Base-by-base conservation (phyloP, 1,140 invertebrate genomes). In the Hylyphantes graminicola region DNA sequence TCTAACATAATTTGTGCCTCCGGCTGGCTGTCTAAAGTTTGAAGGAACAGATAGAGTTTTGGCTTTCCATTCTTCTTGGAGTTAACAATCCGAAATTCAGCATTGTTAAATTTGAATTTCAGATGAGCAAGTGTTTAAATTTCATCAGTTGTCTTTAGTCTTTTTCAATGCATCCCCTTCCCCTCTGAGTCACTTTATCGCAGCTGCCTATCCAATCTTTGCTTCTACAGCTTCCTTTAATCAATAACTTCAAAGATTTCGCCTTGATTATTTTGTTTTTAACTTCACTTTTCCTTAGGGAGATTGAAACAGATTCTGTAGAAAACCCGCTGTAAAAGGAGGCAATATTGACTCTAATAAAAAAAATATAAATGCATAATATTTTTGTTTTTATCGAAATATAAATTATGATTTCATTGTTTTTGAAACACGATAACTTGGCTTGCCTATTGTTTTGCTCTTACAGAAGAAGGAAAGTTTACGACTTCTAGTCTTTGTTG, bases 91-190 rank as follows among this genome's bases (percentile, higher is more conserved):
- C 65, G 63, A 78, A 78, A 78, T 78, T 78, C 76, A 67, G 63
- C 76, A 78, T 78, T 78, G 76, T 59, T 70, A 68, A 80, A 80
- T 80, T 80, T 80, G 77, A 80, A 80, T 80, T 80, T 80, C 77
- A 80, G 65, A 80, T 80, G 77, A 80, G 77, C 53, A 70, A 80
- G 63, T 80, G 77, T 80, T 80, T 80, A 80, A 80, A 80, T 80
- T 80, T 80, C 77, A 80, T 80, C 77, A 80, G 77, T 70, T 80
- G 77, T 80, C 63, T 53, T 67, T 55, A 78, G 76, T 78, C 77
- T 80, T 80, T 70, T 80, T 80, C 65, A 59, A 80, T 54, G 53
- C 63, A 78, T 67, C 55, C 76, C 54, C 35, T 65, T 53, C 15
- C 63, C 53, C 35, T 50, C 53, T 17, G 64, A 68, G 77, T 68